Evolutionary conservation across 2,888 invertebrate genomes (phyloP).

Genomic region (Erebia epiphron): DNA sequence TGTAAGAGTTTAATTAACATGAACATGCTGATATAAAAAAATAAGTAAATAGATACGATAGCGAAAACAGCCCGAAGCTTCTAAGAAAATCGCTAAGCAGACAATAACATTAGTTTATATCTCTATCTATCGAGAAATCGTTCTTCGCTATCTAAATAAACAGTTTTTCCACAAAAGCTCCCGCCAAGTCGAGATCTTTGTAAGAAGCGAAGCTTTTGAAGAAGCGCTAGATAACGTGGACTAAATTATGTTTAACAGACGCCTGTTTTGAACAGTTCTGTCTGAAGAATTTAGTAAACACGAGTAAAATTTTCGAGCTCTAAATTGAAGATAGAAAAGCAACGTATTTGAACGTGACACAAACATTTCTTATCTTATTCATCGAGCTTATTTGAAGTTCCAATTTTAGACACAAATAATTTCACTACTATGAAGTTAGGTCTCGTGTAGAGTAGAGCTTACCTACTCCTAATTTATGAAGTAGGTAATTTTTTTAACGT

Average conservation of each 20-base stretch:
- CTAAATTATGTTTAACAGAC: background rate
- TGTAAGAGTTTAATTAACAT: background rate
- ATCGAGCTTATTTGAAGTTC: no score
- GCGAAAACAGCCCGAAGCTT: background rate
- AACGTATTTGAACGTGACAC: background rate
- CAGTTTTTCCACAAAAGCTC: slow-evolving; percentile 6
- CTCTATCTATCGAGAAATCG: slow-evolving; percentile 1
- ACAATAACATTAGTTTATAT: background rate
- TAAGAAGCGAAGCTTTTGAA: background rate
- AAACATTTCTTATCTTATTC: no score
- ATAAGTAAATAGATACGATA: background rate
- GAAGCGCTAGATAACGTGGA: background rate
- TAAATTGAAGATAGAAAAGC: background rate
- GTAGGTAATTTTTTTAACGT: no score
- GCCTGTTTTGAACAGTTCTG: background rate
- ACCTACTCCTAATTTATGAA: no score
- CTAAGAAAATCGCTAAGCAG: background rate
- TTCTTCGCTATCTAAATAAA: slow-evolving; percentile 10
- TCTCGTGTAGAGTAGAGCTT: no score
- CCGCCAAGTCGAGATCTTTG: slow-evolving; percentile 2
- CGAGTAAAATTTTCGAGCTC: background rate
- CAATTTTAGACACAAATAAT: no score
- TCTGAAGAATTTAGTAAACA: background rate
- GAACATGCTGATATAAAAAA: background rate
- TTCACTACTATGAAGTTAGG: no score